Percentiles rank a stretch among this genome's conserved stretches.
Evolutionary conservation across 1,140 invertebrate genomes (phyloP).

Genomic region (Luehdorfia chinensis): DNA sequence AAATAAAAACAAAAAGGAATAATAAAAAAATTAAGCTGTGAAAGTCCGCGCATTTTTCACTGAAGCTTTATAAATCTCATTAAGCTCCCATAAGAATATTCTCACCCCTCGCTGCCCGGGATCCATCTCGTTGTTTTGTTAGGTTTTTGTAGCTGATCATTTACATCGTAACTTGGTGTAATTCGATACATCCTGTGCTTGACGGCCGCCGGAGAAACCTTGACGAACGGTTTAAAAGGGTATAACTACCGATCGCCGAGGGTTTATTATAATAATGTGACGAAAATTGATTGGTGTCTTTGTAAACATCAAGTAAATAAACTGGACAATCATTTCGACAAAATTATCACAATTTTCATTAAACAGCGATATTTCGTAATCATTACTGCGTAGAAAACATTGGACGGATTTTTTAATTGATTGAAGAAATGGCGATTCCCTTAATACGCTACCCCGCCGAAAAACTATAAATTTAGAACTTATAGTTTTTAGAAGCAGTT

Average conservation of each 20-base stretch:
- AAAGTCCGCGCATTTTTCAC: slow-evolving; percentile 43
- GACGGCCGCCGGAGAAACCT: slow-evolving; percentile 40
- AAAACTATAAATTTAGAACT: too few relatives aligned
- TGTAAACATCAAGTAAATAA: too few relatives aligned
- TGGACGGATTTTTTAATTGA: too few relatives aligned
- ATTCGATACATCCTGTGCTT: slow-evolving; percentile 71
- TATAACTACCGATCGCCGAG: slow-evolving; percentile 12
- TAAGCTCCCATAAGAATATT: slow-evolving; percentile 64
- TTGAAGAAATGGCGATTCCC: too few relatives aligned
- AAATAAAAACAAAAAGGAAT: too few relatives aligned
- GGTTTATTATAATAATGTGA: neutral
- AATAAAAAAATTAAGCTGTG: slow-evolving; percentile 17
- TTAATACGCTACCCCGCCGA: too few relatives aligned
- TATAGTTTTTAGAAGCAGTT: too few relatives aligned
- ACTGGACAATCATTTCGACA: too few relatives aligned
- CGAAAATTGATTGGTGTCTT: slow-evolving; percentile 1
- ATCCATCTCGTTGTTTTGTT: slow-evolving; percentile 44
- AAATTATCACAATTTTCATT: too few relatives aligned
- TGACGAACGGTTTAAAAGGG: slow-evolving; percentile 21
- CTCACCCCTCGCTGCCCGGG: slow-evolving; percentile 66
- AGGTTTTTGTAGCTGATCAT: slow-evolving; percentile 62
- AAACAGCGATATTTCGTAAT: too few relatives aligned
- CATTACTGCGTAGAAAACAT: too few relatives aligned
- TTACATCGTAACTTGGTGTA: slow-evolving; percentile 64
- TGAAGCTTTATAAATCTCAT: slow-evolving; percentile 70